Conservation (phyloP, 2,797 vertebrate genomes). For the Coendou prehensilis region DNA sequence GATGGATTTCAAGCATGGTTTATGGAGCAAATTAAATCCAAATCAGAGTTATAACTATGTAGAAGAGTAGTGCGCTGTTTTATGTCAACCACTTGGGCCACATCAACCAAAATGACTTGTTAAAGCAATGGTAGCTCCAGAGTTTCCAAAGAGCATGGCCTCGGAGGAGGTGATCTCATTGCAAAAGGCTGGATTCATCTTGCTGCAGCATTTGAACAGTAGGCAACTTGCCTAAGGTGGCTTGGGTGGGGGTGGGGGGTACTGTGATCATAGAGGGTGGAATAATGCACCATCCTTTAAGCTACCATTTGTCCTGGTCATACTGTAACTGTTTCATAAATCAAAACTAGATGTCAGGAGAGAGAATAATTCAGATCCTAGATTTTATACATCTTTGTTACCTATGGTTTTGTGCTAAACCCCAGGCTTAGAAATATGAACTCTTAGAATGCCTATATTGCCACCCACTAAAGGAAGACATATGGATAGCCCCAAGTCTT, state of each 20-base stretch:
- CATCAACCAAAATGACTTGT: not conserved
- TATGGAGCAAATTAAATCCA: conserved; percentile 35
- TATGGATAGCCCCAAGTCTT: conserved; percentile 15
- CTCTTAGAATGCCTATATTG: conserved; percentile 51
- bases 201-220: not conserved
- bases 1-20: not conserved
- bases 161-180: not conserved
- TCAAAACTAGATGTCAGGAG: conserved; percentile 49
- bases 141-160: not conserved
- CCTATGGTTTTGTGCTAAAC: conserved; percentile 33
- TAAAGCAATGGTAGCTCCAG: not conserved
- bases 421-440: not conserved
- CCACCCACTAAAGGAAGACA: conserved; percentile 30
- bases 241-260: not conserved
- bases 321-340: conserved; percentile 35
- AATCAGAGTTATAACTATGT: conserved; percentile 14
- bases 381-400: conserved; percentile 48
- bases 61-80: not conserved
- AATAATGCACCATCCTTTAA: not conserved
- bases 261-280: not conserved
- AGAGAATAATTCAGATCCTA: conserved; percentile 42
- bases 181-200: not conserved
- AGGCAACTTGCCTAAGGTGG: not conserved
- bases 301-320: not conserved
- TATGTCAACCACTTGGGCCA: not conserved